Conservation (phyloP, 1,140 invertebrate species). For the Acromyrmex charruanus region DNA sequence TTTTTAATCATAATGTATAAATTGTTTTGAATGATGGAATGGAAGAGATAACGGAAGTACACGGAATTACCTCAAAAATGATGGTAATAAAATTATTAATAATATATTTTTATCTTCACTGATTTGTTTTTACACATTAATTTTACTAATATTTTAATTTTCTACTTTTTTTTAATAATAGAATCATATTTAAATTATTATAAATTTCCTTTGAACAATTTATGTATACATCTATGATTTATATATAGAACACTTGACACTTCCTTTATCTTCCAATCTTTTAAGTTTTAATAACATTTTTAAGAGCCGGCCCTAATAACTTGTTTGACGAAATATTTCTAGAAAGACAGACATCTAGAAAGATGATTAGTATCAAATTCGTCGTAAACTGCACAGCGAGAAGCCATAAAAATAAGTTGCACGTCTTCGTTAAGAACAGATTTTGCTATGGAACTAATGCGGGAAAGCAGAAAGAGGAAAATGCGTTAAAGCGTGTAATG, state of each 20-base stretch:
- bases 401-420: constrained; percentile 49
- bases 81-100: neutral
- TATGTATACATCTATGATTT: neutral
- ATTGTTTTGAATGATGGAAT: neutral
- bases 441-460: constrained; percentile 21
- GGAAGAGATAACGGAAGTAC: neutral
- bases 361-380: constrained; percentile 34
- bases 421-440: constrained; percentile 42
- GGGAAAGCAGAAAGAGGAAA: constrained; percentile 25
- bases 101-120: neutral
- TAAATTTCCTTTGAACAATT: neutral
- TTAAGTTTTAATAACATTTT: constrained; percentile 6
- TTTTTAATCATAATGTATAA: neutral
- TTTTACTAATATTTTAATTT: constrained; percentile 13
- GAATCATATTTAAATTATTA: constrained; percentile 6
- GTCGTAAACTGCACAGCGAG: constrained; percentile 19
- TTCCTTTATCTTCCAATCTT: neutral
- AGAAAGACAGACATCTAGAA: constrained; percentile 12
- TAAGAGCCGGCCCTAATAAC: neutral
- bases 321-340: neutral
- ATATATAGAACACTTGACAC: neutral
- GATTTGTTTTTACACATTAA: neutral
- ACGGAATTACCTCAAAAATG: neutral
- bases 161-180: neutral
- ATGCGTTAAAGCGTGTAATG: constrained; percentile 47